A percentile compares a stretch with the other conserved stretches of the same genome.
These are phyloP conservation scores for Leptinotarsa haldemani DNA, from an alignment of 2,888 invertebrate genomes.

Conservation along the genomic window DNA sequence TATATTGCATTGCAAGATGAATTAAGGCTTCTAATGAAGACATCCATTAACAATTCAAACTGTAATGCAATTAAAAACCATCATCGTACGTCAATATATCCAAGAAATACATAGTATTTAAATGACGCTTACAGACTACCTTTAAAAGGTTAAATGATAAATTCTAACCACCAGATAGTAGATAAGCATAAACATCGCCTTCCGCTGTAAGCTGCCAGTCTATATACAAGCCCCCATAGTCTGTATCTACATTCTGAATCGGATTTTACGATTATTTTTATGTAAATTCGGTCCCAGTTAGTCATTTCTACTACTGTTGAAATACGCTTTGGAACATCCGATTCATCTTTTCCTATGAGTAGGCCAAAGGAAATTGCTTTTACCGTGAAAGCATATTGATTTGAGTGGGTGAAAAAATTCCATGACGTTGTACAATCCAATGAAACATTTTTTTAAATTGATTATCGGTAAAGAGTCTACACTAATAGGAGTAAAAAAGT, in stretches of 20 bases:
- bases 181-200: constrained; percentile 17
- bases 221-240: constrained; percentile 4
- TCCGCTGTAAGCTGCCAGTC: constrained; percentile 13
- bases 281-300: constrained; percentile 8
- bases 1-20: too few species aligned
- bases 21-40: too few species aligned
- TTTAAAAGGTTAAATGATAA: constrained; percentile 4
- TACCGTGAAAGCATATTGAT: too few species aligned
- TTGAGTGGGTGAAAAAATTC: too few species aligned
- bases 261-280: constrained; percentile 14
- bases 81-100: not conserved
- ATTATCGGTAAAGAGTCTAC: too few species aligned
- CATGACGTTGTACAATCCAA: too few species aligned
- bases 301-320: constrained; percentile 10
- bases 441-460: too few species aligned
- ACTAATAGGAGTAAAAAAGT: too few species aligned
- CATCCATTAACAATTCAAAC: too few species aligned
- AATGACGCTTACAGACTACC: constrained; percentile 11
- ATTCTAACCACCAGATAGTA: constrained; percentile 7
- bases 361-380: not conserved
- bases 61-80: too few species aligned
- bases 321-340: not conserved
- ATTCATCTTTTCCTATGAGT: constrained; percentile 3
- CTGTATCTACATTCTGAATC: constrained; percentile 2
- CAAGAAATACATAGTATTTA: not conserved